Base-by-base conservation (phyloP, 2,888 invertebrate genomes). In the Caenorhabditis sp. region DNA sequence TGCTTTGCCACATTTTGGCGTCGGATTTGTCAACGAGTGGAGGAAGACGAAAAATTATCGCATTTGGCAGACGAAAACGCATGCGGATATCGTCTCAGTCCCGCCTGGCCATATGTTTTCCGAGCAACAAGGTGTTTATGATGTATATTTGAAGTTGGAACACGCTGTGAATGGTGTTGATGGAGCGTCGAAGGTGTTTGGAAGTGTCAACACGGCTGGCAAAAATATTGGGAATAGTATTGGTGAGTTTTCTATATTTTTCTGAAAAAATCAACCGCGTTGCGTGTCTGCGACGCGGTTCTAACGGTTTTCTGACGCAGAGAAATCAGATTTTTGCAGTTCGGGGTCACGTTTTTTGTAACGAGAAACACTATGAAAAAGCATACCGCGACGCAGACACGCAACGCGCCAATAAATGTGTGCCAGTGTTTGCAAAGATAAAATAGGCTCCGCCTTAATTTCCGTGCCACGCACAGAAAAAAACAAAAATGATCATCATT, bases 71-170 rank as follows among this genome's bases (percentile, higher is more conserved):
- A 54, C 75, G n/a, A 67, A 67, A 26, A 55, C 59, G 26, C 71
- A 81, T 43, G 76, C 75, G 17, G 82, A 82, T 66, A 43, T 82
- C 37, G 64, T 65, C 0, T 61, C 71, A 23, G 69, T 70, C 10
- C 58, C 71, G 12, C 81, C 81, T 1, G 82, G 81, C 17, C 97
- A 97, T 90, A 95, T 96, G 0, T 96, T 94, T 89, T 93, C 95
- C 61, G 97, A 97, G 0, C 95, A 96, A 83, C 89, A 97, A 14
- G 95, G 94, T 19, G 94, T 97, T 23, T 92, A 94, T 61, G 97
- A 97, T 89, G 94, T 97, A 93, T 95, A 83, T 58, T 68, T 84
- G 51, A 67, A 78, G n/a, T 76, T 85, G 24, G 85, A 82, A 50
- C 84, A 84, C 62, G 75, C 77, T 21, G 78, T 84, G 37, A 70